A percentile compares a stretch with the other conserved stretches of the same genome.
Evolutionary conservation across 1,140 invertebrate species (phyloP).

Genomic region (Drosophila subpulchrella): DNA sequence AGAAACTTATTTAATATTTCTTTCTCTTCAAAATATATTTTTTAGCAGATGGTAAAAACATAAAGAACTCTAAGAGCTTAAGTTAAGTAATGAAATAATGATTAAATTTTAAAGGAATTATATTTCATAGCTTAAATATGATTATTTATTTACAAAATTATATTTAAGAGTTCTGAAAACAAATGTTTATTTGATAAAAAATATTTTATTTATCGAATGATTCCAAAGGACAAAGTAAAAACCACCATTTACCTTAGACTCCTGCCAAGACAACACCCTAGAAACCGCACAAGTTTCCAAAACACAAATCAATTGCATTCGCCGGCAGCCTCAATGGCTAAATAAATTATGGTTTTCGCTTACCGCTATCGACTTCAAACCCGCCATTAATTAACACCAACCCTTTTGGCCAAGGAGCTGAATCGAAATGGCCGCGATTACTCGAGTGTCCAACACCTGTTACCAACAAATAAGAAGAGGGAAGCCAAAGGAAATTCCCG

Average conservation of each 20-base stretch:
- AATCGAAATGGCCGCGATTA: conserved; percentile 37
- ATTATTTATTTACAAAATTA: background rate
- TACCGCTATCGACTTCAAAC: conserved; percentile 40
- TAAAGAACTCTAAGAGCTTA: no score
- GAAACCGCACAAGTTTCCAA: conserved; percentile 4
- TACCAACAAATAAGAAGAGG: conserved; percentile 36
- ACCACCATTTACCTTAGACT: conserved; percentile 6
- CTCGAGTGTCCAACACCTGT: conserved; percentile 41
- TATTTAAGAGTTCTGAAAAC: background rate
- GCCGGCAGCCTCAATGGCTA: conserved; percentile 21
- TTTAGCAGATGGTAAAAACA: no score
- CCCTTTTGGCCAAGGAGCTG: conserved; percentile 29
- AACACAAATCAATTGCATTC: conserved; percentile 37
- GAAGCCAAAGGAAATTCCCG: background rate
- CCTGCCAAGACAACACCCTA: background rate
- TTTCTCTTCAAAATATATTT: no score
- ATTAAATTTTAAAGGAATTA: no score
- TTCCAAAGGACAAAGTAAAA: background rate
- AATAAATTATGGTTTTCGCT: conserved; percentile 48
- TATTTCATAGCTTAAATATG: no score
- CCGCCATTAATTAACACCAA: conserved; percentile 47
- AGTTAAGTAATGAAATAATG: no score
- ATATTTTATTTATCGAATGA: background rate
- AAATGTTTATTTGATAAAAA: background rate
- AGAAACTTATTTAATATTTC: no score